Percentiles rank a stretch among this genome's conserved stretches.
phyloP scores from a whole-genome alignment of 2,113 vertebrate genomes.

The Callospermophilus lateralis region DNA sequence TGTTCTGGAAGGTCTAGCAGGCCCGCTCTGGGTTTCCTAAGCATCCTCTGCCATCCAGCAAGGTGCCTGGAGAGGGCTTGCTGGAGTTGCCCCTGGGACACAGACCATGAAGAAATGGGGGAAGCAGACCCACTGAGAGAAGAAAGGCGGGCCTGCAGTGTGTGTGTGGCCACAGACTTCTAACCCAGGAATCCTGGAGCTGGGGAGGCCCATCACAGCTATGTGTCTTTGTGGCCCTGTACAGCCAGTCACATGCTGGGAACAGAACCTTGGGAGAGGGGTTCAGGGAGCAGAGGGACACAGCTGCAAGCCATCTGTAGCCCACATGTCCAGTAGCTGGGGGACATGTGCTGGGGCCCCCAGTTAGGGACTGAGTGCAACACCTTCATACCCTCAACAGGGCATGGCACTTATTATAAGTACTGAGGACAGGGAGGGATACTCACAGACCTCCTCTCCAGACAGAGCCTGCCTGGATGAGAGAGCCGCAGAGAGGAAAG shows the following conservation, averaged over 20 bases:
- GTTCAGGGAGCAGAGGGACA: not conserved
- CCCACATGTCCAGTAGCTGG: no score
- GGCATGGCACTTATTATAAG: not conserved
- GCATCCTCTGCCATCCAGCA: not conserved
- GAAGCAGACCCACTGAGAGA: not conserved
- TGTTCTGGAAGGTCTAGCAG: not conserved
- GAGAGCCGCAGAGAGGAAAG: not conserved
- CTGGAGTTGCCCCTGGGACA: not conserved
- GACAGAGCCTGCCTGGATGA: not conserved
- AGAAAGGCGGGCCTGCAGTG: not conserved
- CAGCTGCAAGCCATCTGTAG: not conserved
- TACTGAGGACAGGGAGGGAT: not conserved
- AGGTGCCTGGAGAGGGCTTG: not conserved
- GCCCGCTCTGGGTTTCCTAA: not conserved
- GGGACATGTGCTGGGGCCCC: not conserved
- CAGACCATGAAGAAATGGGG: not conserved
- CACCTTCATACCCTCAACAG: fast-evolving
- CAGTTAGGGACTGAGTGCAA: not conserved
- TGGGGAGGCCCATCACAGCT: not conserved
- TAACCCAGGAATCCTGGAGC: not conserved
- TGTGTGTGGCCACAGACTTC: not conserved
- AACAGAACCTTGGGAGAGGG: not conserved
- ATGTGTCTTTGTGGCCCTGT: not conserved
- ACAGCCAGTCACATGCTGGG: not conserved
- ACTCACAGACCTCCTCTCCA: not conserved